Evolutionary conservation across 2,797 vertebrate genomes (phyloP).

Genomic region (Sebastes kiyomatsui): DNA sequence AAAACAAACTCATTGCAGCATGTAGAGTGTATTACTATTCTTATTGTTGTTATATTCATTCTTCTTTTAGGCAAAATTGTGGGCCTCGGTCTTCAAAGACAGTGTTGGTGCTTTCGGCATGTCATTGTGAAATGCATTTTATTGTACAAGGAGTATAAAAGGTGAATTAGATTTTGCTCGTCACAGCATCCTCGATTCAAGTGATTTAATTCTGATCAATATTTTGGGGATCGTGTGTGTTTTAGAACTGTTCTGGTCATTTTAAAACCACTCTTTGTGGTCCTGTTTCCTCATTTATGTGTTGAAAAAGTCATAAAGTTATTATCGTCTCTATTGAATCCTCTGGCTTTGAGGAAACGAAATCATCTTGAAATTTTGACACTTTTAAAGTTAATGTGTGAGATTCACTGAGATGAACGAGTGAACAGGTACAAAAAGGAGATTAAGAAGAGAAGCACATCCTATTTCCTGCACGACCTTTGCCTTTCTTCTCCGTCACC

Average conservation of each 20-base stretch:
- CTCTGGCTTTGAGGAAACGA: background rate
- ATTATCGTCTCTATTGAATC: background rate
- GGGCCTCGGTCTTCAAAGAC: no score
- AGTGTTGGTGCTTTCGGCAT: no score
- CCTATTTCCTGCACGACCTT: background rate
- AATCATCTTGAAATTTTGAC: background rate
- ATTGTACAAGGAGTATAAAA: no score
- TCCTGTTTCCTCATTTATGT: background rate
- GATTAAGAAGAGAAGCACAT: background rate
- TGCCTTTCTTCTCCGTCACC: background rate
- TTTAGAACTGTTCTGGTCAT: background rate
- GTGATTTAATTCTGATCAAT: background rate
- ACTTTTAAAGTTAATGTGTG: fast-evolving
- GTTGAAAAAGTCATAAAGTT: background rate
- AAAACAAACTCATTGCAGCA: no score
- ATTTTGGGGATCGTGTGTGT: background rate
- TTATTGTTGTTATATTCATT: no score
- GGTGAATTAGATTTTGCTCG: no score
- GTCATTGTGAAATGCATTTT: no score
- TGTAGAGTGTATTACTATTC: no score
- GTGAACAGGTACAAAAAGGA: background rate
- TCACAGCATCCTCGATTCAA: background rate
- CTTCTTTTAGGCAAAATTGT: no score
- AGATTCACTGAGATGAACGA: background rate
- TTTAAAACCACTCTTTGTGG: background rate